Base-by-base conservation (phyloP, 1,140 invertebrate genomes). In the Hesperophylax magnus region DNA sequence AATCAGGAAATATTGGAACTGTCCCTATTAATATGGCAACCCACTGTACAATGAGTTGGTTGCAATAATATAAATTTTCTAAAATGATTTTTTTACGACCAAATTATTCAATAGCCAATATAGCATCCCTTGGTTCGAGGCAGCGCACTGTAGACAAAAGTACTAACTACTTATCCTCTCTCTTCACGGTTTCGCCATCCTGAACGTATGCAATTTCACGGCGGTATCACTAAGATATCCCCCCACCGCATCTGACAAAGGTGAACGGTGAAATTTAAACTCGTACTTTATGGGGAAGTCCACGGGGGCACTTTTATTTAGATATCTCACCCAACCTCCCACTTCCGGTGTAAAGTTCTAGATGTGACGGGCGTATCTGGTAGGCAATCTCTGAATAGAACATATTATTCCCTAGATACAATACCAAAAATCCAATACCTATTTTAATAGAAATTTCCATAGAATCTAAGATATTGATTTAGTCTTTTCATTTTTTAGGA, bases 201-300 rank as follows among this genome's bases (percentile, higher is more conserved):
- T 54, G 24, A 67, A 47, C 69, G 56, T 74, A 81, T 81, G 80
- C 80, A 81, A 78, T 81, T 81, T 74, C 69, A 39, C 76, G 24
- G 71, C 24, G 58, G 69, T 56, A 67, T 63, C 52, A 7, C 39
- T 22, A 22, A 52, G 75, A 58, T 31, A 74, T 74, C 47, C 22
- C 54, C 56, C 63, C n/a, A n/a, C 79, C 72, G 54, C 56, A 34
- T 17, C 80, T 63, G 67, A 81, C 80, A 81, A 81, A 81, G 76
- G 80, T 78, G 76, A 76, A 24, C 74, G 65, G 80, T 74, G 77
- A 67, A 81, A 81, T 81, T 81, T 77, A 77, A 81, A 81, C 75
- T 75, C 65, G 75, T 47, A 52, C 75, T 81, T 81, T 81, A 81
- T 81, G 61, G 75, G 71, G 17, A 53, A 20, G 20, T 22, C 27